Evolutionary conservation across 1,140 invertebrate species (phyloP).

Genomic region (Drosophila hydei): DNA sequence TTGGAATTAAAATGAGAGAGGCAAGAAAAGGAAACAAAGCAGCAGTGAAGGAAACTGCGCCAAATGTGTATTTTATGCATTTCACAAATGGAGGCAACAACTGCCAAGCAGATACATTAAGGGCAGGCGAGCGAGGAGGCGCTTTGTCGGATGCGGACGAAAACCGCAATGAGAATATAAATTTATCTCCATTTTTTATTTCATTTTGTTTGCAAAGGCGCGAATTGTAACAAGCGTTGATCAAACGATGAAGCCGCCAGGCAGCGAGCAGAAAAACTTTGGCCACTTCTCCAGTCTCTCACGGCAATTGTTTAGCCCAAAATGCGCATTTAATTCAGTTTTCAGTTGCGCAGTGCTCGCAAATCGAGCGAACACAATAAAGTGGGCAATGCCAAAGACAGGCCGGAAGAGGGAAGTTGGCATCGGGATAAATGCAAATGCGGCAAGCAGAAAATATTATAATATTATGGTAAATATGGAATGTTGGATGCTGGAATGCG

Average conservation of each 20-base stretch:
- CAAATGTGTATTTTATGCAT: constrained; percentile 79
- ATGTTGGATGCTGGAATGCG: constrained; percentile 1
- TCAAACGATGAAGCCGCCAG: constrained; percentile 14
- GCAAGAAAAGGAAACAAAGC: constrained; percentile 63
- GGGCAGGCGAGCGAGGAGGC: neutral
- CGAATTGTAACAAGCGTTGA: constrained; percentile 74
- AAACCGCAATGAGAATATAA: constrained; percentile 42
- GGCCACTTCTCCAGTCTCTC: constrained; percentile 13
- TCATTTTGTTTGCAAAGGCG: constrained; percentile 33
- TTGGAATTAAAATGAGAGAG: constrained; percentile 39
- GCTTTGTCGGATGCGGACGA: constrained; percentile 39
- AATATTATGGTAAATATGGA: constrained; percentile 78
- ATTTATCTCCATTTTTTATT: constrained; percentile 22
- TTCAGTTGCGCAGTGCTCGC: constrained; percentile 41
- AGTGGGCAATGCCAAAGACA: constrained; percentile 10
- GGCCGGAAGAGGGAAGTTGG: constrained; percentile 10
- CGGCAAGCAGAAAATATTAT: constrained; percentile 73
- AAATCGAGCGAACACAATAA: constrained; percentile 67
- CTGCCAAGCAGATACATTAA: constrained; percentile 22
- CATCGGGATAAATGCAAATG: constrained; percentile 75
- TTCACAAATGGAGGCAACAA: constrained; percentile 68
- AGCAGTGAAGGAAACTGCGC: constrained; percentile 45
- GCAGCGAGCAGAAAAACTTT: constrained; percentile 22
- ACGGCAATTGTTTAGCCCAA: constrained; percentile 72
- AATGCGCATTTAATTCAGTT: constrained; percentile 79